Evolutionary conservation across 2,888 invertebrate species (phyloP).

Genomic region (Trachelus troglodyta): DNA sequence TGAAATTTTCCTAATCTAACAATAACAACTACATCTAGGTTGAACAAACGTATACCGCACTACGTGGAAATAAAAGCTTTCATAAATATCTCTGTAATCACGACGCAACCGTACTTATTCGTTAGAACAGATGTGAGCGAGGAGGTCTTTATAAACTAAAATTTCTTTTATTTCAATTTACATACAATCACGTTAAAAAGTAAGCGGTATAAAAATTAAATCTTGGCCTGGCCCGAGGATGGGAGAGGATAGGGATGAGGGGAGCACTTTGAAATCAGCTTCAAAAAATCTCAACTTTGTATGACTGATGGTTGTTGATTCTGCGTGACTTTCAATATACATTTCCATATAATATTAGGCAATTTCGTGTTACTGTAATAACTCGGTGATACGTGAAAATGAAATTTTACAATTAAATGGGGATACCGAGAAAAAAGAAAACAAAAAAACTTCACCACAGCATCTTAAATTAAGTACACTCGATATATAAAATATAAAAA

Average conservation of each 20-base stretch:
- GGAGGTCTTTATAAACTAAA: constrained; percentile 50
- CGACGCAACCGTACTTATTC: not conserved
- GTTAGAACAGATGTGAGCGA: not conserved
- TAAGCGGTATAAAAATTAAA: constrained; percentile 61
- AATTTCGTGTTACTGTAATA: constrained; percentile 22
- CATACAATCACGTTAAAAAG: constrained; percentile 58
- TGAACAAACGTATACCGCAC: not conserved
- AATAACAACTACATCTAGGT: not conserved
- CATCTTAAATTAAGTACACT: constrained; percentile 62
- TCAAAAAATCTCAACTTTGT: constrained; percentile 15
- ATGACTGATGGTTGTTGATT: constrained; percentile 11
- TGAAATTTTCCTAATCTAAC: constrained; percentile 50
- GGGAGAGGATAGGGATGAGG: not conserved
- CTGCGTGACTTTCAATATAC: constrained; percentile 38
- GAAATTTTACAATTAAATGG: constrained; percentile 35
- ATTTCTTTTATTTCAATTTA: constrained; percentile 57
- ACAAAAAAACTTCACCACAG: constrained; percentile 44
- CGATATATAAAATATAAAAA: constrained; percentile 59
- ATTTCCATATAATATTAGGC: constrained; percentile 41
- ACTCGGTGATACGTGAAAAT: constrained; percentile 16
- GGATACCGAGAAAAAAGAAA: constrained; percentile 36
- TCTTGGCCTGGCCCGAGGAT: constrained; percentile 22
- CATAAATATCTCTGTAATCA: not conserved
- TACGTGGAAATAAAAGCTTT: not conserved
- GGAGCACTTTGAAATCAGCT: constrained; percentile 18